phyloP scores from a whole-genome alignment of 1,140 invertebrate genomes.

The Tetramorium alpestre region DNA sequence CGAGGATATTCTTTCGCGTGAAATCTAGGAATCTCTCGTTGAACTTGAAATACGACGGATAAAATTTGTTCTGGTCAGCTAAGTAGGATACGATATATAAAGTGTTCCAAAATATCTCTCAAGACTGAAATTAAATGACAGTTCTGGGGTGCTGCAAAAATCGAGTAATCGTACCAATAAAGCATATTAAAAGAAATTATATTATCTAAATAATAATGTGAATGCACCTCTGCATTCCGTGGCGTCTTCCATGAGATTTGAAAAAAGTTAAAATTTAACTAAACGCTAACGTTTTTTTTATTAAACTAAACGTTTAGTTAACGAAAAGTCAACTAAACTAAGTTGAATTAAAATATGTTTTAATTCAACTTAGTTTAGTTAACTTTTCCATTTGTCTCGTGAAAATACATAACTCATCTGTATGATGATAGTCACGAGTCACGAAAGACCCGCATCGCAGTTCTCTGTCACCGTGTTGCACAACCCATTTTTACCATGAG shows the following conservation, averaged over 20 bases:
- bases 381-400: neutral
- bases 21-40: slow-evolving; percentile 42
- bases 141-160: neutral
- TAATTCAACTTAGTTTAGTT: neutral
- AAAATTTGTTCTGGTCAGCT: neutral
- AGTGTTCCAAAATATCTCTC: neutral
- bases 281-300: too few relatives aligned
- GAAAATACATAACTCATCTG: neutral
- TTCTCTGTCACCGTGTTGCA: slow-evolving; percentile 18
- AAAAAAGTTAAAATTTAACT: neutral
- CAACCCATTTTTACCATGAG: slow-evolving; percentile 66
- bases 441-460: neutral
- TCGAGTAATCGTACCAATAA: neutral
- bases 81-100: neutral
- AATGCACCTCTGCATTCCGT: neutral
- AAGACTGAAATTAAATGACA: neutral
- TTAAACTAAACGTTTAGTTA: too few relatives aligned
- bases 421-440: neutral
- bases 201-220: neutral
- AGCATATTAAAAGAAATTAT: neutral
- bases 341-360: neutral
- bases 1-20: slow-evolving; percentile 51
- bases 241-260: neutral
- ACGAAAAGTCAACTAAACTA: too few relatives aligned
- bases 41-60: slow-evolving; percentile 8